A percentile compares a stretch with the other conserved stretches of the same genome.
Conservation (phyloP, 2,797 vertebrate species). For the Melanitta fusca region DNA sequence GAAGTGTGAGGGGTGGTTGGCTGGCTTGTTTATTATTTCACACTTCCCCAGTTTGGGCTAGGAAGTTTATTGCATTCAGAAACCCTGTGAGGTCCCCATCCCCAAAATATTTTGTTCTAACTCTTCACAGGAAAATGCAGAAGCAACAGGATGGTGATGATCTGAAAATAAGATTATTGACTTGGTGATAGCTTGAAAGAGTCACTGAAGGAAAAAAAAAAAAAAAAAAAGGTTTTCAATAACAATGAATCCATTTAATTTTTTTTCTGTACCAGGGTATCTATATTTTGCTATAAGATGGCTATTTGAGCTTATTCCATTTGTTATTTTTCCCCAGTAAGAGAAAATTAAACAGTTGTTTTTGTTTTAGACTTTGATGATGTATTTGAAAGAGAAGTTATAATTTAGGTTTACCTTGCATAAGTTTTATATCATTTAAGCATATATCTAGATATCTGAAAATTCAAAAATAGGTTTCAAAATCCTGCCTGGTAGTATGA, state of each 20-base stretch:
- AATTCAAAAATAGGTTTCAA: background rate
- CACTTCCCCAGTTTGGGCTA: background rate
- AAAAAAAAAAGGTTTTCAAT: background rate
- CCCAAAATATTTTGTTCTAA: background rate
- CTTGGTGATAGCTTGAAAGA: background rate
- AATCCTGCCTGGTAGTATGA: background rate
- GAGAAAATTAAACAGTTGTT: background rate
- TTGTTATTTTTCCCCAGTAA: background rate
- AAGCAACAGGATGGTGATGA: background rate
- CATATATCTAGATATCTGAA: background rate
- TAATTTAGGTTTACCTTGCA: background rate
- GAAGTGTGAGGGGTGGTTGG: constrained; percentile 5
- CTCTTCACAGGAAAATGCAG: background rate
- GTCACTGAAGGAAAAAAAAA: background rate
- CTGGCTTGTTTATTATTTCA: constrained; percentile 41
- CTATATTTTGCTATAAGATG: background rate
- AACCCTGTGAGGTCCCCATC: background rate
- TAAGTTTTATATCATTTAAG: background rate
- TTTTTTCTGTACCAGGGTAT: background rate
- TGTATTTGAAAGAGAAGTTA: background rate
- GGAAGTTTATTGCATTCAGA: background rate
- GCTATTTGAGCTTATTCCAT: background rate
- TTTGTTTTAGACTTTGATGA: background rate
- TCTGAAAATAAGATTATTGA: background rate
- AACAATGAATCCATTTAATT: background rate